phyloP scores from a whole-genome alignment of 2,113 vertebrate species.

The Hypanus sabinus region DNA sequence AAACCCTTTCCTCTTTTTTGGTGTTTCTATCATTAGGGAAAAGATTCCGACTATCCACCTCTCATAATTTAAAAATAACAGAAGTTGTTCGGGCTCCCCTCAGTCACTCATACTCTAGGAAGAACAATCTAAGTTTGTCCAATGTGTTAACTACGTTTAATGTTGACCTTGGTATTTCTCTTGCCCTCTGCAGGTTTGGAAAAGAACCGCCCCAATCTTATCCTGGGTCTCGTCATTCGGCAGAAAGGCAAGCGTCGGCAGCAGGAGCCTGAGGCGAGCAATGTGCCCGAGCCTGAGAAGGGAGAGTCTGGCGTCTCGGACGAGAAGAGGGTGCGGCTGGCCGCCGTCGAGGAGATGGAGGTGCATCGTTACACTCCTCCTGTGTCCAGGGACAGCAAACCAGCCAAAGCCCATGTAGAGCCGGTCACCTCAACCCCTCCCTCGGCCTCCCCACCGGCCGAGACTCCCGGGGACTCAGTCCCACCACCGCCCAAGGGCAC shows the following conservation, averaged over 20 bases:
- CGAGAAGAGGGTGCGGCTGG: constrained; percentile 67
- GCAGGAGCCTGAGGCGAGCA: constrained; percentile 42
- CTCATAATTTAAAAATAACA: too few relatives aligned
- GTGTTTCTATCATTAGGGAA: too few relatives aligned
- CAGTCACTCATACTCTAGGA: too few relatives aligned
- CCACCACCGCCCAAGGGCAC: constrained; percentile 48
- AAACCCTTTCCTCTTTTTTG: too few relatives aligned
- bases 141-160: too few relatives aligned
- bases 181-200: constrained; percentile 72
- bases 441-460: constrained; percentile 49
- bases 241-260: constrained; percentile 71
- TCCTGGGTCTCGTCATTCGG: constrained; percentile 83
- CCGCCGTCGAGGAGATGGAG: constrained; percentile 61
- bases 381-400: constrained; percentile 53
- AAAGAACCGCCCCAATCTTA: constrained; percentile 79
- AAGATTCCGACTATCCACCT: too few relatives aligned
- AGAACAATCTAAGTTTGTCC: too few relatives aligned
- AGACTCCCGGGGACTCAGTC: constrained; percentile 46
- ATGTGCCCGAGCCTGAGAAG: constrained; percentile 57
- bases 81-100: too few relatives aligned
- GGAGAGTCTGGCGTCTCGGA: constrained; percentile 42
- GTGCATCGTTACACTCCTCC: constrained; percentile 41
- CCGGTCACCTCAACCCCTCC: too few relatives aligned
- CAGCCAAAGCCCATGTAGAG: constrained; percentile 43
- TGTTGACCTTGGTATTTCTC: not conserved